Evolutionary conservation across 2,888 invertebrate genomes (phyloP).

Genomic region (Selenia dentaria): DNA sequence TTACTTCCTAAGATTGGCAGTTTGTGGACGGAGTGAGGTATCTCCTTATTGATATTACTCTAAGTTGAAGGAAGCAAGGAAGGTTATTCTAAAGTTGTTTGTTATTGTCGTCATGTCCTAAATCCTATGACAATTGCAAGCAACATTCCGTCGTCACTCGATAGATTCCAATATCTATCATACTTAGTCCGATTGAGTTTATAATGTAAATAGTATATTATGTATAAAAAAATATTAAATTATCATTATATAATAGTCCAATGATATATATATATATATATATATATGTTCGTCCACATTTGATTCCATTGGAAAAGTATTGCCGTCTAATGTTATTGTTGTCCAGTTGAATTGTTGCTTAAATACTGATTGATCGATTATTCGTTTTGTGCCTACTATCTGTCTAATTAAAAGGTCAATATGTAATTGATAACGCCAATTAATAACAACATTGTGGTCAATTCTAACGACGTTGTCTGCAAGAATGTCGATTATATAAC

Average conservation of each 20-base stretch:
- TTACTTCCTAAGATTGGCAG: constrained; percentile 19
- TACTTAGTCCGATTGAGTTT: constrained; percentile 49
- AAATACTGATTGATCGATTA: constrained; percentile 45
- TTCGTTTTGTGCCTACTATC: constrained; percentile 55
- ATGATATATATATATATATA: too few relatives aligned
- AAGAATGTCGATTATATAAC: constrained; percentile 19
- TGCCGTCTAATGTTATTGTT: constrained; percentile 76
- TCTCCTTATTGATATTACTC: constrained; percentile 22
- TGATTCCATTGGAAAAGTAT: constrained; percentile 75
- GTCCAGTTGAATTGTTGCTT: constrained; percentile 69
- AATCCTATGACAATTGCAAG: constrained; percentile 21
- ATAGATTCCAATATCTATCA: constrained; percentile 28
- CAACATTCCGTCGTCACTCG: constrained; percentile 29
- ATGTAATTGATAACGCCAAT: constrained; percentile 34
- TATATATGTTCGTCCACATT: constrained; percentile 81
- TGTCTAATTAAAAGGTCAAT: constrained; percentile 48
- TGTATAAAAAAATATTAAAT: constrained; percentile 60
- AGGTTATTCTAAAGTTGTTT: constrained; percentile 25
- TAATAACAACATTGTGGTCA: constrained; percentile 28
- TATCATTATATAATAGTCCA: constrained; percentile 74
- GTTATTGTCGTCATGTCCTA: constrained; percentile 27
- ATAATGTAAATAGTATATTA: constrained; percentile 67
- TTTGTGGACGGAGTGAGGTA: constrained; percentile 12
- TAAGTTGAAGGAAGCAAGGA: constrained; percentile 33
- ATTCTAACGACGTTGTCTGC: constrained; percentile 17